Base-by-base conservation (phyloP, 2,888 invertebrate genomes). In the Heliconius ismenius region DNA sequence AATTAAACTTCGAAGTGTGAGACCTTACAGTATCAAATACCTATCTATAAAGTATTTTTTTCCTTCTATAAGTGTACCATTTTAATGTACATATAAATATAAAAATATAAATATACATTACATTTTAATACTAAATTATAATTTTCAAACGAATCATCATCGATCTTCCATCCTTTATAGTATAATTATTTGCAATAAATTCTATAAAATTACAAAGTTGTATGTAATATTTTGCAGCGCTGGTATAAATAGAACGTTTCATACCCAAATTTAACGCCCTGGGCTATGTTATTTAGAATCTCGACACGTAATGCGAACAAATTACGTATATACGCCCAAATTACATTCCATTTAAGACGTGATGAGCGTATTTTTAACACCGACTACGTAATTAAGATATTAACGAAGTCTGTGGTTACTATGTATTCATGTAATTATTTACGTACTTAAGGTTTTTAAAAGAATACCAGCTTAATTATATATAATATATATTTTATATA, bases 271-370 rank as follows among this genome's bases (percentile, higher is more conserved):
- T 43, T 24, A 73, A 39, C 36, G 73, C 73, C 60, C n/a, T 26
- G 21, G 62, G 73, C 73, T 62, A 10, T 24, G 72, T 26, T 73
- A 43, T 73, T 73, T 26, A 39, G 62, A 62, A 73, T 62, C 73
- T 73, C 73, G 73, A 73, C 73, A 73, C 73, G 73, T 73, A 73
- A 60, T 43, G 36, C 73, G 36, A 54, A 60, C 72, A 73, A 73
- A 73, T 62, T 73, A 58, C 60, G 32, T 69, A 49, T 69, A 70
- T 62, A 62, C 36, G 24, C 36, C 62, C 26, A 73, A 73, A 73
- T 73, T 73, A 73, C 73, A 73, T 73, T 73, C 62, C 39, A 62
- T 73, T 73, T 62, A 73, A 73, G 62, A 62, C 73, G 39, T 62
- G 39, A 62, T 73, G 73, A 60, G 58, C 60, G 70, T 70, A 32